phyloP scores from a whole-genome alignment of 2,113 vertebrate genomes.

The Uropsilus gracilis region DNA sequence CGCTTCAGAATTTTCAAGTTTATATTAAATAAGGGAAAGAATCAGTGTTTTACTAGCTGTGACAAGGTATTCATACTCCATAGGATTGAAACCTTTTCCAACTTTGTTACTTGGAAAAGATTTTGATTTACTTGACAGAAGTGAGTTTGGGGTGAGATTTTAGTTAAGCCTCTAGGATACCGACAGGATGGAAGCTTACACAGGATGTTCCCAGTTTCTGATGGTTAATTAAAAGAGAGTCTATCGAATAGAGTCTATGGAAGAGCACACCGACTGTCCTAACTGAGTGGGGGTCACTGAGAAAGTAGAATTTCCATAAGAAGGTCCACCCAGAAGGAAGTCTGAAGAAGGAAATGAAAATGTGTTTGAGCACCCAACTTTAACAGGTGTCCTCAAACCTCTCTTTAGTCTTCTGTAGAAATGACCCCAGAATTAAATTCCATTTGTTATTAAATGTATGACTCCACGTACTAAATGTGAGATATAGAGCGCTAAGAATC shows the following conservation, averaged over 20 bases:
- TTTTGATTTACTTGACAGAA: background rate
- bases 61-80: background rate
- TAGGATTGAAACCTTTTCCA: background rate
- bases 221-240: background rate
- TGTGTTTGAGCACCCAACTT: background rate
- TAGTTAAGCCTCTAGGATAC: background rate
- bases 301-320: background rate
- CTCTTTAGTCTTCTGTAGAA: background rate
- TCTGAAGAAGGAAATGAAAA: background rate
- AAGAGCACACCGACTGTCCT: background rate
- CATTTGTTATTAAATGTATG: background rate
- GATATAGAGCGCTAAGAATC: background rate
- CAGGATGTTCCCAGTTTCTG: background rate
- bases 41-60: background rate
- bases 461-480: background rate
- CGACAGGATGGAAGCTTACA: rapidly evolving
- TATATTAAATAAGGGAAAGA: background rate
- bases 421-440: background rate
- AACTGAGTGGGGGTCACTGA: too few species aligned
- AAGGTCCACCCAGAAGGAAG: background rate
- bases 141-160: background rate
- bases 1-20: background rate
- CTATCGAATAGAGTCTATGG: background rate
- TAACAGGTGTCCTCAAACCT: background rate
- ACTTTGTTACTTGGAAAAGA: background rate